Percentiles rank a stretch among this genome's conserved stretches.
phyloP scores from a whole-genome alignment of 2,797 vertebrate species.

The Acipenser transmontanus region DNA sequence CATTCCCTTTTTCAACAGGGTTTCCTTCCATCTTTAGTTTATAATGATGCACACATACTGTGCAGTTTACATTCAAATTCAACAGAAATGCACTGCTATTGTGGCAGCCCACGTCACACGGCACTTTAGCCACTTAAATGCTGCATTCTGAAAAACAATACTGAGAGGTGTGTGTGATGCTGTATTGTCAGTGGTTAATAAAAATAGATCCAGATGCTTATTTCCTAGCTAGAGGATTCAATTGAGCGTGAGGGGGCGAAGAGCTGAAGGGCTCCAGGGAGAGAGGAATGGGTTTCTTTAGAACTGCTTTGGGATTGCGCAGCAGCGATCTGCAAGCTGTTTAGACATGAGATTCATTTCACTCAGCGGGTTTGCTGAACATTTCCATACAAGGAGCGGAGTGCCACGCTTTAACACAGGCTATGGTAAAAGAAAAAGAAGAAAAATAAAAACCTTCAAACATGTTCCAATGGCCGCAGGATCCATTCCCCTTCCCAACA shows the following conservation, averaged over 20 bases:
- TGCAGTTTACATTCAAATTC: too few relatives aligned
- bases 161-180: too few relatives aligned
- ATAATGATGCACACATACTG: too few relatives aligned
- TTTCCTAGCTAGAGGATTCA: too few relatives aligned
- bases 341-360: constrained; percentile 23
- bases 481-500: not conserved
- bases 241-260: constrained; percentile 5
- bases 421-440: not conserved
- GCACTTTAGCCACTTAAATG: too few relatives aligned
- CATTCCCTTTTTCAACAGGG: too few relatives aligned
- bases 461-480: not conserved
- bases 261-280: constrained; percentile 14
- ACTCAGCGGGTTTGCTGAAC: constrained; percentile 22
- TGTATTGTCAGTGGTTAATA: too few relatives aligned
- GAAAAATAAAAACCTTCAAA: not conserved
- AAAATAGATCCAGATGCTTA: too few relatives aligned
- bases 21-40: too few relatives aligned
- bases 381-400: constrained; percentile 11
- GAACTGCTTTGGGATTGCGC: constrained; percentile 6
- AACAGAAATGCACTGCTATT: too few relatives aligned
- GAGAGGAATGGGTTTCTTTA: constrained; percentile 13
- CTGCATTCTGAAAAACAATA: too few relatives aligned
- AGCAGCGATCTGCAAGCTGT: constrained; percentile 8
- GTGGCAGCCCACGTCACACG: too few relatives aligned
- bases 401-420: constrained; percentile 1